These are phyloP conservation scores for Crossocerus cetratus DNA, from an alignment of 2,888 invertebrate genomes.

Conservation along the genomic window DNA sequence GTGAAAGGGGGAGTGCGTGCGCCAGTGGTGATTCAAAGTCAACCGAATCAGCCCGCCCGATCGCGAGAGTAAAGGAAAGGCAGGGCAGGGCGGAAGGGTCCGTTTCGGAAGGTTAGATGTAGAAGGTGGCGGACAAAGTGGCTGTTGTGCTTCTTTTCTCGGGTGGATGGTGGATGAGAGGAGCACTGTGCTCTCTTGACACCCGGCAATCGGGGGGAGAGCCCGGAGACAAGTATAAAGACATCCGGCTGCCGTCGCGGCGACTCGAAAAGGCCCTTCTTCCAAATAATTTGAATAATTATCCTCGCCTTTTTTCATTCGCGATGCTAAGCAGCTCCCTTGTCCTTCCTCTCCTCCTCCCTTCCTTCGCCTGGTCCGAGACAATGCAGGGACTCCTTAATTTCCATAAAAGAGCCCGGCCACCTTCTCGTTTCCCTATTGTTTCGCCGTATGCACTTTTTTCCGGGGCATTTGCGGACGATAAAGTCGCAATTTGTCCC, in stretches of 20 bases:
- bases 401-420: conserved; percentile 52
- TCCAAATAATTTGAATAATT: conserved; percentile 70
- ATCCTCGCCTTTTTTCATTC: conserved; percentile 63
- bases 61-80: neutral
- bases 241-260: conserved; percentile 33
- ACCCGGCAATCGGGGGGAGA: conserved; percentile 35
- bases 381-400: conserved; percentile 61
- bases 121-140: conserved; percentile 23
- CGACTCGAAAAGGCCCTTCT: conserved; percentile 52
- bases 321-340: conserved; percentile 71
- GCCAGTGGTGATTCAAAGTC: neutral
- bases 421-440: too few relatives aligned
- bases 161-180: conserved; percentile 23
- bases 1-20: too few relatives aligned
- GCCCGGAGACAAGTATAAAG: conserved; percentile 37
- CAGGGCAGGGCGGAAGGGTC: neutral
- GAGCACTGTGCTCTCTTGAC: conserved; percentile 32
- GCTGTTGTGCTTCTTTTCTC: conserved; percentile 18
- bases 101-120: neutral
- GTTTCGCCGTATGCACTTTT: too few relatives aligned
- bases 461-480: too few relatives aligned
- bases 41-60: neutral
- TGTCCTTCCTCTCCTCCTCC: conserved; percentile 55
- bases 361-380: conserved; percentile 41
- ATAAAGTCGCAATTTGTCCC: too few relatives aligned